Percentiles rank a stretch among this genome's conserved stretches.
Evolutionary conservation across 2,888 invertebrate species (phyloP).

Genomic region (Venusia cambrica): DNA sequence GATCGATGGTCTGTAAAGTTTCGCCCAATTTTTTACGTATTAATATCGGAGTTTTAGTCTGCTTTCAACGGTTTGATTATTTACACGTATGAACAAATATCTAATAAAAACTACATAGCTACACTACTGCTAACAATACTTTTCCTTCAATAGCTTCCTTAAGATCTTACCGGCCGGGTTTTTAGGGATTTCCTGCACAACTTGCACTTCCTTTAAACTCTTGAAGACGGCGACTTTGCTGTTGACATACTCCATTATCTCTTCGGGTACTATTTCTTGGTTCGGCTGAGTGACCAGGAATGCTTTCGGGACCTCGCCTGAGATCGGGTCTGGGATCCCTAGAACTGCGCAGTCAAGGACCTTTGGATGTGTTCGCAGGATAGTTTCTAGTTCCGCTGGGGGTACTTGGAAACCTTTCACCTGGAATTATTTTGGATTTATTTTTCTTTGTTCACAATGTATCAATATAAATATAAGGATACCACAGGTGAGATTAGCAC

Average conservation of each 20-base stretch:
- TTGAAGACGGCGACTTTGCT: slow-evolving; percentile 88
- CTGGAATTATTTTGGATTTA: slow-evolving; percentile 38
- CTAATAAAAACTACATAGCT: slow-evolving; percentile 4
- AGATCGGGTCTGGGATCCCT: slow-evolving; percentile 85
- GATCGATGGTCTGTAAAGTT: too few relatives aligned
- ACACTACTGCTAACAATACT: slow-evolving; percentile 41
- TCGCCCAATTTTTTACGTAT: too few relatives aligned
- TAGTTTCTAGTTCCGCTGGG: slow-evolving; percentile 92
- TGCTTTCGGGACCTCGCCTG: slow-evolving; percentile 90
- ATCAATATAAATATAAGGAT: too few relatives aligned
- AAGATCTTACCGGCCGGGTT: slow-evolving; percentile 89
- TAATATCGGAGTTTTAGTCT: too few relatives aligned
- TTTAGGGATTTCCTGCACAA: slow-evolving; percentile 87
- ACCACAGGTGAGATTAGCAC: too few relatives aligned
- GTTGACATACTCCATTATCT: slow-evolving; percentile 84
- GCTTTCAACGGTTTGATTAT: too few relatives aligned
- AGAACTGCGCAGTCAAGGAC: slow-evolving; percentile 92
- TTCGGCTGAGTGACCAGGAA: slow-evolving; percentile 82
- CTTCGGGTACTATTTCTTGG: slow-evolving; percentile 67
- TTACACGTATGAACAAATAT: too few relatives aligned
- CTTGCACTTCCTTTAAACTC: slow-evolving; percentile 83
- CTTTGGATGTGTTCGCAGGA: slow-evolving; percentile 86
- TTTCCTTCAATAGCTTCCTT: slow-evolving; percentile 79
- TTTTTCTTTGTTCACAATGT: too few relatives aligned
- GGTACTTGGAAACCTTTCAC: slow-evolving; percentile 90